Conservation (phyloP, 2,113 vertebrate genomes). For the Salvelinus namaycush region DNA sequence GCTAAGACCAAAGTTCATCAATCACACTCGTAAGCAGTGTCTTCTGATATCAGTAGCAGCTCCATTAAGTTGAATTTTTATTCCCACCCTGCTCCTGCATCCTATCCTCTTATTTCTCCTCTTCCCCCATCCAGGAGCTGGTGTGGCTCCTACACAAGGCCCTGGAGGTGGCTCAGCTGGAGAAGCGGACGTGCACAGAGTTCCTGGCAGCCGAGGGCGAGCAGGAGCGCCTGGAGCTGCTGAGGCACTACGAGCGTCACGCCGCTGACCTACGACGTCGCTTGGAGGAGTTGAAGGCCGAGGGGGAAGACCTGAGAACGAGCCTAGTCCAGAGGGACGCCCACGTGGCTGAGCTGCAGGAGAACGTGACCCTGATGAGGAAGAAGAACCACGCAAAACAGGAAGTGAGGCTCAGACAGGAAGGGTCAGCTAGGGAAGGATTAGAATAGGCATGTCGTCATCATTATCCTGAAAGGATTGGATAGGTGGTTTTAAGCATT, state of each 20-base stretch:
- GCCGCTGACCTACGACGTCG: conserved; percentile 70
- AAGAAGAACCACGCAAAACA: conserved; percentile 89
- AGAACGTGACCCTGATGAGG: conserved; percentile 73
- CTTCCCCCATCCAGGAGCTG: conserved; percentile 77
- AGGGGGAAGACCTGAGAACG: conserved; percentile 69
- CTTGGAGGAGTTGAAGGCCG: conserved; percentile 70
- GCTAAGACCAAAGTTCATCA: conserved; percentile 16
- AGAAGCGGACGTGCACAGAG: conserved; percentile 82
- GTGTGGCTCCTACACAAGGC: conserved; percentile 91
- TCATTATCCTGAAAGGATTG: too few species aligned
- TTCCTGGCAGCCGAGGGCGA: conserved; percentile 80
- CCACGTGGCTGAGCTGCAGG: conserved; percentile 78
- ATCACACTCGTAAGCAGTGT: too few species aligned
- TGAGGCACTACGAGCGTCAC: conserved; percentile 86
- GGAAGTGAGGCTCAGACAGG: conserved; percentile 61
- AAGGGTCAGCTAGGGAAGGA: too few species aligned
- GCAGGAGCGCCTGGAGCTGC: conserved; percentile 83
- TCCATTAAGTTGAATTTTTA: too few species aligned
- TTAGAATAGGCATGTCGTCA: too few species aligned
- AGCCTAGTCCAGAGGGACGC: conserved; percentile 68
- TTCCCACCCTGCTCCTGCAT: neutral
- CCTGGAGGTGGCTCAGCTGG: conserved; percentile 87
- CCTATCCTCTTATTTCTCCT: neutral
- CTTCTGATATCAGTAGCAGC: too few species aligned
- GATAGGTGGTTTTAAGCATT: too few species aligned